Conservation (phyloP, 2,797 vertebrate genomes). For the Etheostoma nigrum region DNA sequence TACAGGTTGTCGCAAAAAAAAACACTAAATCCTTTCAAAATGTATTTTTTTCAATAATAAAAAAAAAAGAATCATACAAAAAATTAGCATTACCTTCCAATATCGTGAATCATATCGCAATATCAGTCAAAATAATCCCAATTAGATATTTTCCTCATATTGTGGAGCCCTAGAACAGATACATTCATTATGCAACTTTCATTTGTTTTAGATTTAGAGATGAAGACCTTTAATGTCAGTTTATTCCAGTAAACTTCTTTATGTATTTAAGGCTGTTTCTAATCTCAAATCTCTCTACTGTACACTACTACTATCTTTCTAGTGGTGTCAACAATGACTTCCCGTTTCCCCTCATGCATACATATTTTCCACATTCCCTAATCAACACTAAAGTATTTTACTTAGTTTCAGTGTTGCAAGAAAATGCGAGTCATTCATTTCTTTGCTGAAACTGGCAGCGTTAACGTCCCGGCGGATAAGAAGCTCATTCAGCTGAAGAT, state of each 20-base stretch:
- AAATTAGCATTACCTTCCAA: too few species aligned
- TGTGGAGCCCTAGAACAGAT: too few species aligned
- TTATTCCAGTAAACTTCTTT: neutral
- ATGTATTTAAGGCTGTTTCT: neutral
- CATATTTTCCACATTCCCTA: neutral
- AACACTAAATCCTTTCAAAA: too few species aligned
- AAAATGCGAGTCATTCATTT: neutral
- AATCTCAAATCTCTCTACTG: neutral
- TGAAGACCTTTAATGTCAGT: neutral
- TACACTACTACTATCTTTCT: neutral
- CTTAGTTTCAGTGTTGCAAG: conserved; percentile 8
- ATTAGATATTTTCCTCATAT: too few species aligned
- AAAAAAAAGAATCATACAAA: too few species aligned
- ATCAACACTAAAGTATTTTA: conserved; percentile 1
- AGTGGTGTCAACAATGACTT: neutral
- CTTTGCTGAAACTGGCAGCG: neutral
- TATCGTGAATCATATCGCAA: too few species aligned
- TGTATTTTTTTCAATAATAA: too few species aligned
- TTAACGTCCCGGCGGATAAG: too few species aligned
- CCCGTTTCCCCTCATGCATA: neutral
- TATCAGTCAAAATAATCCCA: too few species aligned
- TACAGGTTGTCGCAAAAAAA: too few species aligned
- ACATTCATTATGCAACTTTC: too few species aligned
- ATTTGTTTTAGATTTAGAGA: neutral
- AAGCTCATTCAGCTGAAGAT: neutral